Base-by-base conservation (phyloP, 2,888 invertebrate genomes). In the Cerastis leucographa region DNA sequence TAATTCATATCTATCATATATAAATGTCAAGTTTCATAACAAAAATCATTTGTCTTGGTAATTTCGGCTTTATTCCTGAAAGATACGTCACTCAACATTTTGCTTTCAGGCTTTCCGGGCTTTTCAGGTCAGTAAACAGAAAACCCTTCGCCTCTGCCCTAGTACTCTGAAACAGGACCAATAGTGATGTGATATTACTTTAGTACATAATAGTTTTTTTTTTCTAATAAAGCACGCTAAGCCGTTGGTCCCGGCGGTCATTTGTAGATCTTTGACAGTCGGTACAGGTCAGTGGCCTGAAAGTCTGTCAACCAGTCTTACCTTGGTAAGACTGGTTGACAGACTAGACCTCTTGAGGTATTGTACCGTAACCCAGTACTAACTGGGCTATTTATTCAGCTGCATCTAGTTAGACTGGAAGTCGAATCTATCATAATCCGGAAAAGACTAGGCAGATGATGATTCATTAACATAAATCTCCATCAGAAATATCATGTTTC, bases 61-160 rank as follows among this genome's bases (percentile, higher is more conserved):
- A 70, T 61, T 65, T 51, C 59, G 46, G 70, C 71, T 74, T 83
- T 74, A 64, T 71, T 79, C 59, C 62, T 83, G 69, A 89, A 91
- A 90, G 89, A 92, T 90, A 91, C 92, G 91, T 93, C 91, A 94
- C 90, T 86, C 90, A 86, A 89, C 89, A 91, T 95, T 96, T 94
- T 95, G 93, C 93, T 96, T 96, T 85, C 97, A 97, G 97, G 97
- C 92, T 97, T 97, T 90, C 96, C 96, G 90, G 97, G 97, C 91
- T 96, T 97, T 94, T 97, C 96, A 96, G 97, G 96, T 97, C 91
- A 96, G 96, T 96, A 90, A 85, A 81, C 71, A 68, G 56, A 61
- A 64, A 73, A 72, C 64, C 68, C 62, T 71, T 71, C 69, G 71
- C 65, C 68, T 22, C 70, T 40, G 42, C 42, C 8, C 9, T 64